These are phyloP conservation scores for Lepidurus apus DNA, from an alignment of 1,140 invertebrate genomes.

Conservation along the genomic window DNA sequence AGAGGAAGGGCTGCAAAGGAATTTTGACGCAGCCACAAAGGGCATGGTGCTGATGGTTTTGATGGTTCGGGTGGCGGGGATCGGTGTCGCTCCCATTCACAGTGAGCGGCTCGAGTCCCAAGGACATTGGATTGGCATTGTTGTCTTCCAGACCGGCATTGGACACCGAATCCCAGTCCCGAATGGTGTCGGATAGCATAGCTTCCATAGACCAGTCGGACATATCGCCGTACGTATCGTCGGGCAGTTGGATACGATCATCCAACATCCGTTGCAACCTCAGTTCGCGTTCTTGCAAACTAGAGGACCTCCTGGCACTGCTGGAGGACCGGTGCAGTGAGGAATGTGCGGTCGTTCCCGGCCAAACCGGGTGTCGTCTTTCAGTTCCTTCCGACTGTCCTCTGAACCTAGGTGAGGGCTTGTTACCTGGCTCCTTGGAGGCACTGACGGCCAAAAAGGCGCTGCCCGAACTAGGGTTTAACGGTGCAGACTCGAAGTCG, in stretches of 20 bases:
- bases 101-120: neutral
- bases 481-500: neutral
- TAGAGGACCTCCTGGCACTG: slow-evolving; percentile 23
- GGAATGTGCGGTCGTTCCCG: neutral
- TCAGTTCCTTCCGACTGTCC: neutral
- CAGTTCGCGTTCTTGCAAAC: slow-evolving; percentile 8
- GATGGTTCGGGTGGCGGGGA: neutral
- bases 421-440: neutral
- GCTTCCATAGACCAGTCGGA: slow-evolving; percentile 33
- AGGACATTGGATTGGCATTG: neutral
- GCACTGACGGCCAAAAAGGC: neutral
- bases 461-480: neutral
- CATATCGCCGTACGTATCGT: slow-evolving; percentile 23
- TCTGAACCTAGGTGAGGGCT: neutral
- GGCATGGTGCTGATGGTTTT: slow-evolving; percentile 10
- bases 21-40: slow-evolving; percentile 2
- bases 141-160: slow-evolving; percentile 1
- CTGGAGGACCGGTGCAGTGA: neutral
- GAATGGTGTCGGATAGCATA: slow-evolving; percentile 30
- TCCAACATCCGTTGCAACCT: slow-evolving; percentile 24
- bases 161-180: slow-evolving; percentile 25
- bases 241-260: slow-evolving; percentile 23
- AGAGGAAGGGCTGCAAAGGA: slow-evolving; percentile 3
- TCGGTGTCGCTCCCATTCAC: neutral
- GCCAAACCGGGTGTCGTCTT: neutral